Percentiles rank a stretch among this genome's conserved stretches.
These are phyloP conservation scores for Rhyacophila evoluta DNA, from an alignment of 2,888 invertebrate genomes.

Conservation along the genomic window DNA sequence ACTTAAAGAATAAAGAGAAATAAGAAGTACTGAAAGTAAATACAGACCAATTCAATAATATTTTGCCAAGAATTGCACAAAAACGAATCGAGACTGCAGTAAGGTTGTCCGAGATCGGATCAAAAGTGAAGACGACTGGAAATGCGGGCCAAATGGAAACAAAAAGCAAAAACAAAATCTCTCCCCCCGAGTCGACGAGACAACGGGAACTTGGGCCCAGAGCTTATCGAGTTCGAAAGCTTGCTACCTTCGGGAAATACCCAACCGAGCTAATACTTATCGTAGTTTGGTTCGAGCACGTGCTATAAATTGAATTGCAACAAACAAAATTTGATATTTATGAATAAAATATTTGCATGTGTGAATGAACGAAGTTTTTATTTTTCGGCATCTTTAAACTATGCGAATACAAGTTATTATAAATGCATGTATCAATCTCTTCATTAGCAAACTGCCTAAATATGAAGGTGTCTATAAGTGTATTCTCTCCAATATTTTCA, in stretches of 20 bases:
- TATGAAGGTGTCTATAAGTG: no score
- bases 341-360: no score
- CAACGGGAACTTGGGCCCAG: conserved; percentile 33
- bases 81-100: conserved; percentile 16
- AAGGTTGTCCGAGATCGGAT: conserved; percentile 26
- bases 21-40: not conserved
- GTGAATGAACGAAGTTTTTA: no score
- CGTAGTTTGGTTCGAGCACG: not conserved
- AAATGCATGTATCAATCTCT: no score
- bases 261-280: not conserved
- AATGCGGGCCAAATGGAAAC: conserved; percentile 30
- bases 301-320: no score
- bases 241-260: conserved; percentile 2
- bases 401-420: no score
- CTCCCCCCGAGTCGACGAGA: conserved; percentile 33
- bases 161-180: conserved; percentile 30
- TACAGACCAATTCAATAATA: not conserved
- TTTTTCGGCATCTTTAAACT: no score
- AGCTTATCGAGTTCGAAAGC: conserved; percentile 36
- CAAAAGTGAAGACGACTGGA: conserved; percentile 30
- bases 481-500: no score
- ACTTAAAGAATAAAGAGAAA: no score
- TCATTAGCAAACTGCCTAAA: no score
- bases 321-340: no score
- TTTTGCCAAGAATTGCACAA: not conserved